These are phyloP conservation scores for Notolepis coatsorum DNA, from an alignment of 2,797 vertebrate genomes.

Conservation along the genomic window DNA sequence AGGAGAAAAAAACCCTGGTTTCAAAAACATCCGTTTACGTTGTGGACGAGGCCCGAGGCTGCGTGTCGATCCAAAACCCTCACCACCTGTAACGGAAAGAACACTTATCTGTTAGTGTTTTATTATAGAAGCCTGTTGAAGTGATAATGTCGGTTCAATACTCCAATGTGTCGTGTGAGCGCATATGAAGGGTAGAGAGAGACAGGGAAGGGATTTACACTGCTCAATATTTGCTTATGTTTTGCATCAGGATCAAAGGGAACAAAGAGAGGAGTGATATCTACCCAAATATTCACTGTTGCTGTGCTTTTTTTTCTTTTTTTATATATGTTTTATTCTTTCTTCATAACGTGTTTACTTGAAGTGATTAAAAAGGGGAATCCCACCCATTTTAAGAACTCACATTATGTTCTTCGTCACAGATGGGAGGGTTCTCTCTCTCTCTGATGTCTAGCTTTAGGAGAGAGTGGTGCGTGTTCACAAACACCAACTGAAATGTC, in stretches of 20 bases:
- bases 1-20: too few species aligned
- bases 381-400: too few species aligned
- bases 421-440: too few species aligned
- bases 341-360: slow-evolving; percentile 12
- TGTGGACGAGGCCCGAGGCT: too few species aligned
- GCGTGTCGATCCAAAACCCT: too few species aligned
- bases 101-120: slow-evolving; percentile 1
- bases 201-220: neutral
- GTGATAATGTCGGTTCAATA: slow-evolving; percentile 11
- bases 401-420: too few species aligned
- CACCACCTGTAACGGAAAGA: neutral
- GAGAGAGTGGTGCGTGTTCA: too few species aligned
- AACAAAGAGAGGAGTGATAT: neutral
- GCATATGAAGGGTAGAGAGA: neutral
- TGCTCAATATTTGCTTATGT: slow-evolving; percentile 13
- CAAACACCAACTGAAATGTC: too few species aligned
- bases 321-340: neutral
- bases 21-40: too few species aligned
- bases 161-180: neutral
- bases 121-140: slow-evolving; percentile 17
- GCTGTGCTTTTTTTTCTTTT: neutral
- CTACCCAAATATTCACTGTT: slow-evolving; percentile 1
- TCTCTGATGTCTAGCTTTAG: too few species aligned
- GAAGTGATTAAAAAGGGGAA: neutral
- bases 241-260: slow-evolving; percentile 14